Evolutionary conservation across 2,797 vertebrate species (phyloP), one percentile per base, ranked within the genome.

Genomic region (Corythornis leucogaster): DNA sequence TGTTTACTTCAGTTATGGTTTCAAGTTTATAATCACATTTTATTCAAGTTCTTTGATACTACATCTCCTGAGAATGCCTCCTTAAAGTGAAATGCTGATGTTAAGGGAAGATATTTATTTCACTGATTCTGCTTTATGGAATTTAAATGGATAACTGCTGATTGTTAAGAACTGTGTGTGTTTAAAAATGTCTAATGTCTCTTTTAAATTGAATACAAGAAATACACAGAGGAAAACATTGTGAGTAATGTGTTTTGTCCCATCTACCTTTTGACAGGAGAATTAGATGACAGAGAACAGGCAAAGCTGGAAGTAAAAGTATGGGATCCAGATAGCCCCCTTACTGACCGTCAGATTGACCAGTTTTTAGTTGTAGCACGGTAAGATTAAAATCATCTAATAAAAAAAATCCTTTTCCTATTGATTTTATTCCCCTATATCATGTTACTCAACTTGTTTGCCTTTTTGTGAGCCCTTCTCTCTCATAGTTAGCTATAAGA

Each of bases 321-420:
- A 91, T 99, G 99, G 99, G 98, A 99, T 97, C 99, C 99, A 96
- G 98, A 99, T 97, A 99, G 99, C 95, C 99, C 99, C 48, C 98
- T 99, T 95, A 99, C 98, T 85, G 99, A 98, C 97, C 99, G 99
- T 97, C 99, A 99, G 97, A 99, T 99, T 97, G 99, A 99, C 98
- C 99, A 99, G 96, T 99, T 99, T 98, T 98, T 99, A 94, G 99
- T 99, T 95, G 99, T 99, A 96, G 99, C 99, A 94, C 98, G 99
- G 99, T 99, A 97, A 97, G 98, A 97, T 80, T 93, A 86, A 92
- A 92, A 92, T 92, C 58, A 58, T 94, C 79, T 93, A 50, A 51
- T 93, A 28, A 91, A 94, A 90, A 53, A 91, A 59, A 78, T 74
- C 85, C 53, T 90, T 93, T 87, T 91, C 30, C 57, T 91, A 8